Conservation (phyloP, 2,797 vertebrate species). For the Microhierax caerulescens region DNA sequence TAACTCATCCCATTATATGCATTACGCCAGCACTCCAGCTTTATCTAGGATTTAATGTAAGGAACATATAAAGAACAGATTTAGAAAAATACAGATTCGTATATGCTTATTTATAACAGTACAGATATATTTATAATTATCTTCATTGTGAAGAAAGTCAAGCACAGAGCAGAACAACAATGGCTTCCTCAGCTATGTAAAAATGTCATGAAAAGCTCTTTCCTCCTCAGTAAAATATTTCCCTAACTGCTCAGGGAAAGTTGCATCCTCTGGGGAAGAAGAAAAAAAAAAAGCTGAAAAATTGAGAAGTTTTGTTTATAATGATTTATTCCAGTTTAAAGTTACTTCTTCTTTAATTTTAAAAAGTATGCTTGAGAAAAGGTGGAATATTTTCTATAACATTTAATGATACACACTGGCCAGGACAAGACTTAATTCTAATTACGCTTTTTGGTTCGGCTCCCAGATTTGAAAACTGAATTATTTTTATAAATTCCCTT, state of each 20-base stretch:
- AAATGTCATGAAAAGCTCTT: neutral
- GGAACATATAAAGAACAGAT: conserved; percentile 16
- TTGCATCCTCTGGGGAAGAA: neutral
- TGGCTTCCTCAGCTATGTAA: neutral
- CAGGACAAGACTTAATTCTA: neutral
- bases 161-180: neutral
- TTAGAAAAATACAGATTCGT: neutral
- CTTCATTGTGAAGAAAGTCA: neutral
- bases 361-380: neutral
- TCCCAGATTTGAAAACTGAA: neutral
- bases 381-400: neutral
- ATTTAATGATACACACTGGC: neutral
- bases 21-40: conserved; percentile 18
- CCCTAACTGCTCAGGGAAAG: neutral
- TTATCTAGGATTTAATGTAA: conserved; percentile 12
- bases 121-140: conserved; percentile 30
- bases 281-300: neutral
- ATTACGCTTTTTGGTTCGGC: fast-evolving
- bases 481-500: neutral
- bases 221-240: neutral
- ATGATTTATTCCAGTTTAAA: neutral
- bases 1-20: conserved; percentile 33
- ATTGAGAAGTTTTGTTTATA: neutral
- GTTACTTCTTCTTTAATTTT: neutral
- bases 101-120: neutral